phyloP scores from a whole-genome alignment of 2,888 invertebrate species.

The Trachelus iudaicus region DNA sequence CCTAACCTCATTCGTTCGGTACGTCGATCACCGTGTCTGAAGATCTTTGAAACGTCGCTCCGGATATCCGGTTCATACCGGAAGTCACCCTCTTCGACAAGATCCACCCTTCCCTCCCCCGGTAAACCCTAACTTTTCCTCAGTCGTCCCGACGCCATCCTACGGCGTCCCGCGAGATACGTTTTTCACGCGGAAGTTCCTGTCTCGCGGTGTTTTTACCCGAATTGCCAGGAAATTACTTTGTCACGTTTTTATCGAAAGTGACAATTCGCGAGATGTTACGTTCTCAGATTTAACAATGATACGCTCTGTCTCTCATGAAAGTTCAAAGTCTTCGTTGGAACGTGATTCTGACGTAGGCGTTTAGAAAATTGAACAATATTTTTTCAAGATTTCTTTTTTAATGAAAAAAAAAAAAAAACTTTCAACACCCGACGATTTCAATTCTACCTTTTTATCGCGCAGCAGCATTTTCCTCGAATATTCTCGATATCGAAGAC shows the following conservation, averaged over 20 bases:
- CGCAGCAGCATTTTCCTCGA: not conserved
- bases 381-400: too few relatives aligned
- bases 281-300: not conserved
- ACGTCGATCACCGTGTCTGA: not conserved
- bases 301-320: not conserved
- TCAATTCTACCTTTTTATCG: not conserved
- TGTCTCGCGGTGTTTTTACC: not conserved
- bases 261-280: not conserved
- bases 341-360: not conserved
- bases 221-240: not conserved
- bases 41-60: not conserved
- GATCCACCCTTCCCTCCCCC: not conserved
- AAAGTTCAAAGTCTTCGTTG: not conserved
- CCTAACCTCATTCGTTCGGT: not conserved
- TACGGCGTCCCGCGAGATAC: not conserved
- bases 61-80: not conserved
- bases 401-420: not conserved
- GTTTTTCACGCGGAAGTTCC: not conserved
- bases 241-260: not conserved
- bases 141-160: not conserved
- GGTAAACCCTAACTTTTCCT: not conserved
- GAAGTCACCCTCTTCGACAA: not conserved
- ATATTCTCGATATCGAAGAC: not conserved
- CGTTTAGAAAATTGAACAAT: not conserved
- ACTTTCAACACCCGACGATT: not conserved